A percentile compares a stretch with the other conserved stretches of the same genome.
Conservation (phyloP, 2,113 vertebrate species). For the Oreochromis spilurus region DNA sequence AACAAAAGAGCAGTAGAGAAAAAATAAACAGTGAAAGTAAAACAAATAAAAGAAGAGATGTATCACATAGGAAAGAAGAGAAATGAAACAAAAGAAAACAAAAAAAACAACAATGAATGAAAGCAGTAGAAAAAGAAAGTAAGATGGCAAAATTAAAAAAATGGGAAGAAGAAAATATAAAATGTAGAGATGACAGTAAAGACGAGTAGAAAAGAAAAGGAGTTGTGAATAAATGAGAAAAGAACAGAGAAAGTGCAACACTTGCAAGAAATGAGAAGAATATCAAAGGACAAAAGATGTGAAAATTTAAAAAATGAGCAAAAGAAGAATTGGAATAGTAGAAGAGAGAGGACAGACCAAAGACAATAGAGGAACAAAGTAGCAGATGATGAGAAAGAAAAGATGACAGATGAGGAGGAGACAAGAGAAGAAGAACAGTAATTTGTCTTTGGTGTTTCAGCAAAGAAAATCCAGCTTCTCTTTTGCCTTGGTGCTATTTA, state of each 20-base stretch:
- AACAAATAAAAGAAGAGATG: neutral
- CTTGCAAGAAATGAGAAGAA: neutral
- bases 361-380: neutral
- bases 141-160: neutral
- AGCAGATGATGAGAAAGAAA: neutral
- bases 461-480: neutral
- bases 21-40: neutral
- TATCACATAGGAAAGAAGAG: neutral
- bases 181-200: neutral
- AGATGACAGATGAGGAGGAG: neutral
- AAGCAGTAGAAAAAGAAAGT: neutral
- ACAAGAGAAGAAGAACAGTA: neutral
- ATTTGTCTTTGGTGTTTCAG: neutral
- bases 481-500: neutral
- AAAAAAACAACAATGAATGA: neutral
- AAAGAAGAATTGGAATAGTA: neutral
- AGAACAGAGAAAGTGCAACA: neutral
- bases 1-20: neutral
- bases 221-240: neutral
- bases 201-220: neutral
- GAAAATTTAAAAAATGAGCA: neutral
- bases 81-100: neutral
- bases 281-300: neutral
- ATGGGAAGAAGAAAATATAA: neutral
- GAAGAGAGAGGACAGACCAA: neutral